Conservation (phyloP, 2,113 vertebrate genomes). For the Elephantulus edwardii region DNA sequence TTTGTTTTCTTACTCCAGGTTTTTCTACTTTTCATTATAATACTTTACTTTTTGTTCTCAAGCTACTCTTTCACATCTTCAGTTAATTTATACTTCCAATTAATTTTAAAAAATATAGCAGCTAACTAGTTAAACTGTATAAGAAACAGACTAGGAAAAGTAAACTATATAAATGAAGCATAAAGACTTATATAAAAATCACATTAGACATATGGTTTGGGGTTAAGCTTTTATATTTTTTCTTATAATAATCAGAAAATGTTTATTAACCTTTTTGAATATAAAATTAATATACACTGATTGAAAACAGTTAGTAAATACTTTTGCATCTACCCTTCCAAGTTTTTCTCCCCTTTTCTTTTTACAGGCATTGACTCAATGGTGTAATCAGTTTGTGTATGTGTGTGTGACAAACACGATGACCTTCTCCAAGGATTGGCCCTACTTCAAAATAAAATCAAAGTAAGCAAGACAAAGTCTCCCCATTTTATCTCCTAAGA, state of each 20-base stretch:
- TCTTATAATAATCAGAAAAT: background rate
- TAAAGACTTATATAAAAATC: background rate
- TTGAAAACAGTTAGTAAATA: background rate
- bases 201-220: background rate
- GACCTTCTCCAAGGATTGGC: too few relatives aligned
- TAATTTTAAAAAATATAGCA: background rate
- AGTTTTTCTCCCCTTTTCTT: too few relatives aligned
- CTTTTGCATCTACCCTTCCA: background rate
- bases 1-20: too few relatives aligned
- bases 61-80: too few relatives aligned
- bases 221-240: background rate
- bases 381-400: too few relatives aligned
- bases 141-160: background rate
- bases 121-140: background rate
- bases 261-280: background rate
- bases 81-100: background rate
- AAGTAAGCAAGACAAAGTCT: too few relatives aligned
- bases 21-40: too few relatives aligned
- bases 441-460: too few relatives aligned
- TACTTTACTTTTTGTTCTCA: too few relatives aligned
- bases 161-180: background rate
- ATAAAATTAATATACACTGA: background rate
- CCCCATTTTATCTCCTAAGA: too few relatives aligned
- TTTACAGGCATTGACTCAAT: too few relatives aligned
- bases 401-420: background rate